These are phyloP conservation scores for Loris lydekkerianus DNA, from an alignment of 2,797 vertebrate species.

Conservation along the genomic window DNA sequence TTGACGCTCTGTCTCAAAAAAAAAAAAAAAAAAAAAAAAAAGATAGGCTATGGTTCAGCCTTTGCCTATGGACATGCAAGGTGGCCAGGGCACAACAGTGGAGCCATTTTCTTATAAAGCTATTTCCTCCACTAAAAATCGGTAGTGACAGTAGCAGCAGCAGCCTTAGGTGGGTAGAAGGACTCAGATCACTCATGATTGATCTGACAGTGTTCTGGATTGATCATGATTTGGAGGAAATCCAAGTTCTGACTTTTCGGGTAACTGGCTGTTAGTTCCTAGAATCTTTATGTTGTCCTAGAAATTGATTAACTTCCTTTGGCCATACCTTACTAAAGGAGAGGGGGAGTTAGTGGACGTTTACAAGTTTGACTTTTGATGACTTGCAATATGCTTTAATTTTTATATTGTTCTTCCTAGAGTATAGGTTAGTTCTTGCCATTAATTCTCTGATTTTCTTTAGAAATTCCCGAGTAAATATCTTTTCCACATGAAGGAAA, in stretches of 20 bases:
- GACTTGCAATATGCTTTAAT: conserved; percentile 25
- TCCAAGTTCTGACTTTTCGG: conserved; percentile 64
- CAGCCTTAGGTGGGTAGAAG: not conserved
- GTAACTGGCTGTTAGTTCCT: conserved; percentile 52
- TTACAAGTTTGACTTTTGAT: conserved; percentile 30
- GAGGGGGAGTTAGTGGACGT: conserved; percentile 21
- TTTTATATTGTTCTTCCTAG: conserved; percentile 42
- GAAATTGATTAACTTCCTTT: conserved; percentile 49
- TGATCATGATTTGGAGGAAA: conserved; percentile 55
- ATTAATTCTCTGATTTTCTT: not conserved
- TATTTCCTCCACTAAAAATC: conserved; percentile 29
- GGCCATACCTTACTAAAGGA: not conserved
- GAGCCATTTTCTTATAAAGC: not conserved
- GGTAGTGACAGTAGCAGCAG: not conserved
- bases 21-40: no score
- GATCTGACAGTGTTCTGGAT: conserved; percentile 23
- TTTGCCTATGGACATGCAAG: not conserved
- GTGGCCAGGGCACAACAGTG: not conserved
- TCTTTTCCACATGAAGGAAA: conserved; percentile 63
- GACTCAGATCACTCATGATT: not conserved
- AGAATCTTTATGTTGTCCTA: conserved; percentile 55
- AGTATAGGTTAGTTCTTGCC: conserved; percentile 27
- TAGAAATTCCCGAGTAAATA: conserved; percentile 48
- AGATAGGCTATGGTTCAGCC: not conserved
- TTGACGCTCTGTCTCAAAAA: no score